phyloP scores from a whole-genome alignment of 2,113 vertebrate species.

The Toxostoma redivivum region DNA sequence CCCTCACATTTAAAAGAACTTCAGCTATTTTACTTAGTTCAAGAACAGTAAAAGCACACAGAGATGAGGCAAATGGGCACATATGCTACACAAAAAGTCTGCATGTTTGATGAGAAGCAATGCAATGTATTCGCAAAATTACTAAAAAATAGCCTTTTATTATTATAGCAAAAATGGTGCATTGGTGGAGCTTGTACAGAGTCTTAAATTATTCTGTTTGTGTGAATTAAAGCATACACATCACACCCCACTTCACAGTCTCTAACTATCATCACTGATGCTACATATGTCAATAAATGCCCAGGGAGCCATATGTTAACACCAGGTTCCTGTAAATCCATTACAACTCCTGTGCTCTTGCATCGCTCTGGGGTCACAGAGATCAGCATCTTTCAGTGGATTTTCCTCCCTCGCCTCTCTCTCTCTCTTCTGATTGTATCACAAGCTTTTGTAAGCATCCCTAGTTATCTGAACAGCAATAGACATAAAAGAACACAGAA shows the following conservation, averaged over 20 bases:
- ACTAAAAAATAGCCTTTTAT: not conserved
- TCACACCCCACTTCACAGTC: not conserved
- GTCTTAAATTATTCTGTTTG: not conserved
- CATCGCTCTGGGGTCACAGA: not conserved
- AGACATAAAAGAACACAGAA: not conserved
- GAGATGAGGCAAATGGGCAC: not conserved
- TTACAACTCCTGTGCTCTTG: not conserved
- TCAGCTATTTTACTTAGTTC: not conserved
- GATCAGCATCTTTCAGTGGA: not conserved
- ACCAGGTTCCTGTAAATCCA: not conserved
- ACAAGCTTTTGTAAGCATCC: not conserved
- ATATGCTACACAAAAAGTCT: not conserved
- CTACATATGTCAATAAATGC: not conserved
- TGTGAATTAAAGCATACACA: not conserved
- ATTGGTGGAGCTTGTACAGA: not conserved
- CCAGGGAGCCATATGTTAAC: not conserved
- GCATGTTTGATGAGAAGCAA: not conserved
- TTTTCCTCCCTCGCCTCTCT: not conserved
- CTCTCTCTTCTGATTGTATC: not conserved
- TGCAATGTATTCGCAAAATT: not conserved
- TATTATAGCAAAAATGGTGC: not conserved
- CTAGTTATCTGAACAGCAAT: not conserved
- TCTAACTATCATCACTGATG: not conserved
- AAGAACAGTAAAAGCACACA: not conserved
- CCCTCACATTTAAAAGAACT: not conserved